Percentiles rank a stretch among this genome's conserved stretches.
phyloP scores from a whole-genome alignment of 1,140 invertebrate genomes.

The Octopus sinensis region DNA sequence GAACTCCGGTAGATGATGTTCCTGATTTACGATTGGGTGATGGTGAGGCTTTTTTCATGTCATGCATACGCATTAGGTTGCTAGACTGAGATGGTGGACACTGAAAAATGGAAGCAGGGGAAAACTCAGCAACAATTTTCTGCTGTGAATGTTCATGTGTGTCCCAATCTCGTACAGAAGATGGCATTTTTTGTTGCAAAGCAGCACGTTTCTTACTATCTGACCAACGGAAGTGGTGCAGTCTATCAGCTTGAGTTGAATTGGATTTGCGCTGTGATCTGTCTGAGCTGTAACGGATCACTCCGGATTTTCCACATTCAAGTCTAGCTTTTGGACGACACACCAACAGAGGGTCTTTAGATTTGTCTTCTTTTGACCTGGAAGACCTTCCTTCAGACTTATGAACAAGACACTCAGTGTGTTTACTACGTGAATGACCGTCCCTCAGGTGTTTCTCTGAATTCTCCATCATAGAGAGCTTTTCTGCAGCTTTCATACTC shows the following conservation, averaged over 20 bases:
- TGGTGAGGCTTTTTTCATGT: neutral
- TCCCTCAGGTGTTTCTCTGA: neutral
- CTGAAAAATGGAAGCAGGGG: slow-evolving; percentile 6
- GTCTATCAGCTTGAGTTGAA: neutral
- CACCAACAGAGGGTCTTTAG: neutral
- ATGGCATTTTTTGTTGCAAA: neutral
- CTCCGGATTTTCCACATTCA: neutral
- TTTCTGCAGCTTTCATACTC: slow-evolving; percentile 3
- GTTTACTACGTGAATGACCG: neutral
- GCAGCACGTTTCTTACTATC: neutral
- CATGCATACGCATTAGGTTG: neutral
- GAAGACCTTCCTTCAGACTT: neutral
- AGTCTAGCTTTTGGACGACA: neutral
- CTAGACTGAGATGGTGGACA: slow-evolving; percentile 1
- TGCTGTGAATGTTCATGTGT: neutral
- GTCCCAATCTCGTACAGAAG: neutral
- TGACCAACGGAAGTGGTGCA: neutral
- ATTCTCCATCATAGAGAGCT: neutral
- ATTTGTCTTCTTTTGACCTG: neutral
- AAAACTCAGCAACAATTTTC: slow-evolving; percentile 11
- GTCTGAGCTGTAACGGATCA: neutral
- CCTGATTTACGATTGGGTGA: neutral
- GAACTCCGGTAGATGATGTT: neutral
- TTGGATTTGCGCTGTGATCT: slow-evolving; percentile 3
- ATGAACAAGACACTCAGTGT: neutral